A percentile compares a stretch with the other conserved stretches of the same genome.
phyloP scores from a whole-genome alignment of 1,140 invertebrate genomes.

The Neotoxoptera formosana region DNA sequence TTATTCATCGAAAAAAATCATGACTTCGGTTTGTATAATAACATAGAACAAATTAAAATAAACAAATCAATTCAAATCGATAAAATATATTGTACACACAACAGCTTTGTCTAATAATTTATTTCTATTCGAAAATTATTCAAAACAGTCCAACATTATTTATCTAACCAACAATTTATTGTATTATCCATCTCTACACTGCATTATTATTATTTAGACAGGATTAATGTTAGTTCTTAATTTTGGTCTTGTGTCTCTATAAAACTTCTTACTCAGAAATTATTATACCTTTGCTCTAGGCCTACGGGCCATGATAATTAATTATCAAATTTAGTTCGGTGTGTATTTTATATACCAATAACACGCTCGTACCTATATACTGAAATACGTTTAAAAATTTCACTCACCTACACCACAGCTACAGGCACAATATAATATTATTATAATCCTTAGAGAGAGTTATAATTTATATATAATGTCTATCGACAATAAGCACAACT shows the following conservation, averaged over 20 bases:
- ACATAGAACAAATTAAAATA: constrained; percentile 2
- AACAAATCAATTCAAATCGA: constrained; percentile 7
- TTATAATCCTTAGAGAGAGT: constrained; percentile 24
- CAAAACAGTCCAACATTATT: background rate
- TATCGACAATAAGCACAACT: constrained; percentile 7
- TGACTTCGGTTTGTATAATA: background rate
- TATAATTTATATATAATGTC: background rate
- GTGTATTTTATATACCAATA: background rate
- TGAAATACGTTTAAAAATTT: constrained; percentile 6
- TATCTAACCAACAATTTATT: background rate
- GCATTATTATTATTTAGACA: background rate
- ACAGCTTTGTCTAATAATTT: background rate
- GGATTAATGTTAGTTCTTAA: background rate
- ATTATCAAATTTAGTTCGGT: background rate
- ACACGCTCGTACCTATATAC: background rate
- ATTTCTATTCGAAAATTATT: constrained; percentile 19
- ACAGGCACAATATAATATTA: background rate
- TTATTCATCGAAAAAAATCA: background rate
- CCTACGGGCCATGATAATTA: background rate
- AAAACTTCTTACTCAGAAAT: background rate
- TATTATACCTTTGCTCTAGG: background rate
- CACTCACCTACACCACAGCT: background rate
- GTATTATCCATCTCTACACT: background rate
- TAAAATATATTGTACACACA: background rate
- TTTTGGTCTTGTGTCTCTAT: background rate